Base-by-base conservation (phyloP, 2,113 vertebrate species). In the Gavia stellata region DNA sequence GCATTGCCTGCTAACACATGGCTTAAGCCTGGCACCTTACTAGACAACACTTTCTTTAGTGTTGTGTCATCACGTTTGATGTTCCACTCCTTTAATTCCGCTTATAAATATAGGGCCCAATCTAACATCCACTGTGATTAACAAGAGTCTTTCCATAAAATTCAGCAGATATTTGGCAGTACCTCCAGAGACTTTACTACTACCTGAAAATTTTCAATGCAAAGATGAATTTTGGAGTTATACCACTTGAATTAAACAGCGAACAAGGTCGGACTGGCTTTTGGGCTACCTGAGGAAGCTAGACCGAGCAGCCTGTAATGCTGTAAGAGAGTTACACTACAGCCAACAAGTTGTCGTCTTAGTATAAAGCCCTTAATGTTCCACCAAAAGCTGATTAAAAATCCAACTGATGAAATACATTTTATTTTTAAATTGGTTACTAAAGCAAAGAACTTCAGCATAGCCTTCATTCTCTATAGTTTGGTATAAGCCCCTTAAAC, bases 51-150 rank as follows among this genome's bases (percentile, higher is more conserved):
- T 73, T 52, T 21, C 36, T 52, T 56, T 8, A 66, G 34, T 4
- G 4, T 25, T 15, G 52, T 17, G 9, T 28, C 7, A 25, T 34
- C 44, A 23, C 0, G 3, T 34, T 33, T 1, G 1, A 87, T 21
- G 23, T 28, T n/a, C 38, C 29, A 36, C 24, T 66, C 25, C 56
- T 65, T 47, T 53, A 50, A 86, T 63, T 70, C 12, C 28, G 40
- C 24, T 59, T 70, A 18, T 55, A 66, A 84, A 75, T 17, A 38
- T 2, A 62, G 26, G 12, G 12, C 17, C 38, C 10, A n/a, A 42
- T 31, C 24, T 49, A 66, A 55, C 31, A 56, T 3, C 26, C 28
- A 20, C 13, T 34, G 50, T 7, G 10, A 71, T 56, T 70, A 83
- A 75, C 19, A 65, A 45, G 44, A 67, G 10, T 4, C 29, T 49